Base-by-base conservation (phyloP, 2,113 vertebrate genomes). In the Megaptera novaeangliae region DNA sequence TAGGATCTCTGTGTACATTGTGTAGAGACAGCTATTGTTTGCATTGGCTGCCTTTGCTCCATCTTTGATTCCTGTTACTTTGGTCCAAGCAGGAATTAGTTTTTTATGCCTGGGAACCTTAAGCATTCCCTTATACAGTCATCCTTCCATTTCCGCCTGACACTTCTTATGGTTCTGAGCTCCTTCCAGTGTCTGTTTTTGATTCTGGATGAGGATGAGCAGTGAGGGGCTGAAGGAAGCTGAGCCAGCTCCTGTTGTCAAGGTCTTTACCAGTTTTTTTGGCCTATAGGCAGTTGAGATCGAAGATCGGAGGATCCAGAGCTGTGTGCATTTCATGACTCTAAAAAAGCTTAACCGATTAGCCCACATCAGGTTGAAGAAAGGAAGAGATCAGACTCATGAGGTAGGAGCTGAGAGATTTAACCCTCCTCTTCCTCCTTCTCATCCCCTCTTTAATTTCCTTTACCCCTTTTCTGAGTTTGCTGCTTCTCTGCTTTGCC, bases 311-410 rank as follows among this genome's bases (percentile, higher is more conserved):
- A 99, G 99, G 0, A 98, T 99, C 85, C 99, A 99, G 98, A 99
- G 99, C 97, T 99, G 99, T 4, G 99, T 99, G 14, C 99, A 99
- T 96, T 99, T 99, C 98, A 99, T 99, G 99, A 99, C 99, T 39
- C 98, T 99, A 94, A 99, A 99, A 98, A 99, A 99, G 97, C 99
- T 99, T 34, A 99, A 99, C 97, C 99, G 99, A 10, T 97, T 99
- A 98, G 99, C 99, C 61, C 99, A 99, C 46, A 99, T 99, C 98
- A 98, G 99, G 4, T 98, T 99, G 39, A 99, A 99, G 98, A 99
- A 99, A 88, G 99, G 99, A 55, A 98, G 99, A 95, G 99, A 99
- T 96, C 99, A 99, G 98, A 99, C 99, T 39, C 99, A 99, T 0
- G 99, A 99, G 99, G 99, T 99, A 97, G 9, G 52, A 64, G 2